Percentiles rank a stretch among this genome's conserved stretches.
phyloP scores from a whole-genome alignment of 1,140 invertebrate species.

The Marisa cornuarietis region DNA sequence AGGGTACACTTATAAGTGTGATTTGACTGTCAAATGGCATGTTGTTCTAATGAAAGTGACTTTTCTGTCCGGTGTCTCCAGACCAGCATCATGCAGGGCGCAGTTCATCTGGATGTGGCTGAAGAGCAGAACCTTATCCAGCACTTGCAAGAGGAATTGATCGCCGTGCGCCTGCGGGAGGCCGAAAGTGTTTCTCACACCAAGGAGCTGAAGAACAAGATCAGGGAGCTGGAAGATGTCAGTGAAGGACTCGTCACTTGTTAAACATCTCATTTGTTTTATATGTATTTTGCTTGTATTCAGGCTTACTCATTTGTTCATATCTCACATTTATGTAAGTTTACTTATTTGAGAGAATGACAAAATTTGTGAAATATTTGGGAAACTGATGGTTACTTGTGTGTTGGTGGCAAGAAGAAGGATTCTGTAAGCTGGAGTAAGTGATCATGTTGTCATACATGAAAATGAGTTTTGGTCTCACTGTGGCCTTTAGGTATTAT shows the following conservation, averaged over 20 bases:
- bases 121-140: conserved; percentile 52
- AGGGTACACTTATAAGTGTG: background rate
- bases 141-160: conserved; percentile 86
- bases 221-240: conserved; percentile 68
- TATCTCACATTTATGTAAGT: background rate
- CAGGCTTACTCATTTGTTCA: background rate
- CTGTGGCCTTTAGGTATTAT: no score
- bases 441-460: no score
- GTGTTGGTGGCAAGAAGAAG: no score
- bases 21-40: background rate
- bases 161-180: conserved; percentile 94
- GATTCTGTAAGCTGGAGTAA: no score
- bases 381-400: background rate
- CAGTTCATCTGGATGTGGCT: conserved; percentile 32
- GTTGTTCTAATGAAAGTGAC: background rate
- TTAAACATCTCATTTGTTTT: no score
- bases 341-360: background rate
- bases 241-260: conserved; percentile 8
- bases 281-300: background rate
- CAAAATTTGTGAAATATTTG: background rate
- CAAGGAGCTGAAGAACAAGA: conserved; percentile 82
- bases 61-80: conserved; percentile 7
- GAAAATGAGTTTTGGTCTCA: no score
- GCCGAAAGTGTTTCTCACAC: conserved; percentile 95
- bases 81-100: conserved; percentile 31